These are phyloP conservation scores for Enteromius thamalakanensis DNA, from an alignment of 2,797 vertebrate genomes.

Conservation along the genomic window DNA sequence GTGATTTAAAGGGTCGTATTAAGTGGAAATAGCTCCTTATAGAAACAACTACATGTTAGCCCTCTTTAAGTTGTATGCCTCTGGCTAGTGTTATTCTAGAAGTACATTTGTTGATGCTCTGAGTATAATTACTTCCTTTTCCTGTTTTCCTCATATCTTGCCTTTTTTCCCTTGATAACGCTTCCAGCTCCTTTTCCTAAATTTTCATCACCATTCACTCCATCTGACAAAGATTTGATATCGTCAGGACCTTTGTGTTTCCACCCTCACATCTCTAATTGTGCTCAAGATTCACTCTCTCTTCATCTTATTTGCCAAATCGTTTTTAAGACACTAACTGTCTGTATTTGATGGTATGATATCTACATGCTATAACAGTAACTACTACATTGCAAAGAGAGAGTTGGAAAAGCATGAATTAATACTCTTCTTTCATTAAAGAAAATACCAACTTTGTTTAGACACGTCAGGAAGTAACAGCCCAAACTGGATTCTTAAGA, in stretches of 20 bases:
- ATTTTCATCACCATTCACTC: not conserved
- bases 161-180: slow-evolving; percentile 4
- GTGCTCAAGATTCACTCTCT: not conserved
- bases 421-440: not conserved
- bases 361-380: not conserved
- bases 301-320: not conserved
- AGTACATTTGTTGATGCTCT: not conserved
- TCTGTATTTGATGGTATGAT: not conserved
- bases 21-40: not conserved
- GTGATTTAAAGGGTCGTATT: not conserved
- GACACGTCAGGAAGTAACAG: not conserved
- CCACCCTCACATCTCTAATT: not conserved
- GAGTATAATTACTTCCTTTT: slow-evolving; percentile 47
- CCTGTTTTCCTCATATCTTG: slow-evolving; percentile 50
- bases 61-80: not conserved
- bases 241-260: slow-evolving; percentile 1
- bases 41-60: slow-evolving; percentile 15
- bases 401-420: not conserved
- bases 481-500: not conserved
- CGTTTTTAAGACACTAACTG: not conserved
- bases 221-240: slow-evolving; percentile 16
- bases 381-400: not conserved
- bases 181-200: not conserved
- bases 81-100: not conserved
- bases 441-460: not conserved